Evolutionary conservation across 2,888 invertebrate species (phyloP).

Genomic region (Morinoia aosen): DNA sequence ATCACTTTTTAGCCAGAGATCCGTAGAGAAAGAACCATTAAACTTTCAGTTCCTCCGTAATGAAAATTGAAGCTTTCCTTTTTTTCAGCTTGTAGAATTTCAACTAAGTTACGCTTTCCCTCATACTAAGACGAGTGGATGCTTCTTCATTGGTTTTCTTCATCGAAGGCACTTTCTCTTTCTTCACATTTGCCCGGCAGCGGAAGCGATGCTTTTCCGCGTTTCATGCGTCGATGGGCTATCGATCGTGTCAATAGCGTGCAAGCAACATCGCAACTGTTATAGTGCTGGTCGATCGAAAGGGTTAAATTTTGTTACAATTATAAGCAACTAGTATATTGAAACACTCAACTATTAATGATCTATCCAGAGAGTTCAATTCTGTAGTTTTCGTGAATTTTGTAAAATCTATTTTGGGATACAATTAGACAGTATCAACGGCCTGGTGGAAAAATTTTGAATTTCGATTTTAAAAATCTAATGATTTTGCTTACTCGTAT

Average conservation of each 20-base stretch:
- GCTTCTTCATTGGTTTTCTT: not conserved
- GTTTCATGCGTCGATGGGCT: not conserved
- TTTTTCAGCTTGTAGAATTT: not conserved
- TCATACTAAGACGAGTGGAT: not conserved
- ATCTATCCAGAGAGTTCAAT: too few species aligned
- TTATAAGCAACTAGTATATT: too few species aligned
- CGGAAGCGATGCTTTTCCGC: not conserved
- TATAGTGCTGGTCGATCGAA: too few species aligned
- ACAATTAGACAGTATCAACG: too few species aligned
- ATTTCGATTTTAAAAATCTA: too few species aligned
- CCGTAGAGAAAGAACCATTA: not conserved
- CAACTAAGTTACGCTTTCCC: not conserved
- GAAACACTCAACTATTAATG: too few species aligned
- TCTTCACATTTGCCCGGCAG: not conserved
- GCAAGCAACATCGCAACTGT: too few species aligned
- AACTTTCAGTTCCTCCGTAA: not conserved
- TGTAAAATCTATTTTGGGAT: too few species aligned
- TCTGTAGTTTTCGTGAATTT: too few species aligned
- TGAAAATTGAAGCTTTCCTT: conserved; percentile 14
- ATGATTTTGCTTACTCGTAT: too few species aligned
- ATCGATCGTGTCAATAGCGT: not conserved
- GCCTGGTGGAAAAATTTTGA: too few species aligned
- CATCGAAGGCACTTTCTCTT: not conserved
- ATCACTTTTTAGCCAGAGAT: not conserved
- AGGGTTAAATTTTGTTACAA: too few species aligned